Base-by-base conservation (phyloP, 1,140 invertebrate genomes). In the Dolichoris vasculosae region DNA sequence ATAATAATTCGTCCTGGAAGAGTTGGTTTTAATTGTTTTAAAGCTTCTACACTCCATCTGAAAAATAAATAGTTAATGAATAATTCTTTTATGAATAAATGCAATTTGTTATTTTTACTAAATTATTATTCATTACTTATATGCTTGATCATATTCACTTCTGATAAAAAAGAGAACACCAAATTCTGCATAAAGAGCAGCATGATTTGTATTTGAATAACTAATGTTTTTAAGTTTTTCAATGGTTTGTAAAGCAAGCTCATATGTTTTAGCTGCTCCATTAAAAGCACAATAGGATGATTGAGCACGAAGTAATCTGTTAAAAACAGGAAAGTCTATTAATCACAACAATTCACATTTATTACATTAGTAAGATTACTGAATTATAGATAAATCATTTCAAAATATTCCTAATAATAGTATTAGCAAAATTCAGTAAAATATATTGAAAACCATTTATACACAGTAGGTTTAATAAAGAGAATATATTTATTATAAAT, bases 71-170 rank as follows among this genome's bases (percentile, higher is more conserved):
- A 77, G 48, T 79, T 63, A n/a, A 87, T 87, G 84, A 82, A 83
- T 86, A 77, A 15, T 73, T 83, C n/a, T 73, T 83, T 75, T 79
- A 84, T 63, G 2, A 48, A 63, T 86, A 82, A 76, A 35, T 84
- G 69, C 11, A 40, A 46, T 32, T 30, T 46, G 85, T 48, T 73
- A 75, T 38, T 59, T 35, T 35, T 78, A 75, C 71, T 32, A 69
- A 63, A 46, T 23, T 67, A 84, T 76, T 81, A 20, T 76, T 73
- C 4, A 82, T 87, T 92, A 96, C 96, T 93, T 96, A 94, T 94
- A 96, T 94, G 94, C 95, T 91, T 96, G 94, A 92, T 96, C 95
- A 93, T 97, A 98, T 93, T 97, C 96, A 93, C 97, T 97, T 90
- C 96, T 95, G 87, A 95, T 94, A 94, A 97, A 98, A 92, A 95